Evolutionary conservation across 64 coral and sea anemone genomes (phyloP).

Genomic region (Dendronephthya gigantea): DNA sequence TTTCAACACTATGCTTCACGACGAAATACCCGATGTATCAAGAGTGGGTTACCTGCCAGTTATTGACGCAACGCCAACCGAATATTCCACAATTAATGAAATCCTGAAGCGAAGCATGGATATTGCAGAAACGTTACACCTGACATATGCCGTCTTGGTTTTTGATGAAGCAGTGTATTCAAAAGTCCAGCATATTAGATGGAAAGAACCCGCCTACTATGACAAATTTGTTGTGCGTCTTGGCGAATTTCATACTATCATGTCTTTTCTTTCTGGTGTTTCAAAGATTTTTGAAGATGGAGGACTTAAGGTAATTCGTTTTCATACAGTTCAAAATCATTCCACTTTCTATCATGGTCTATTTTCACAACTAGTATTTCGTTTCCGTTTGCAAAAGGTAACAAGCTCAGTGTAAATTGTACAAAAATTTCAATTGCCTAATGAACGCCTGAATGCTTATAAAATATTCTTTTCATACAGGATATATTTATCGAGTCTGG

Average conservation of each 20-base stretch:
- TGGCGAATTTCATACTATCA: neutral
- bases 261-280: neutral
- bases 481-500: conserved; percentile 43
- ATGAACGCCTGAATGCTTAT: neutral
- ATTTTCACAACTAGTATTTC: no score
- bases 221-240: neutral
- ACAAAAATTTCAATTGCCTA: neutral
- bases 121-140: neutral
- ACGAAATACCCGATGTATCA: neutral
- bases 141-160: neutral
- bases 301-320: neutral
- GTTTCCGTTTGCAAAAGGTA: no score
- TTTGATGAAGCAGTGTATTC: conserved; percentile 2
- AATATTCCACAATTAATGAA: neutral
- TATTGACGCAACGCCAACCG: conserved; percentile 7
- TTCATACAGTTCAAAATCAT: no score
- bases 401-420: no score
- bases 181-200: neutral
- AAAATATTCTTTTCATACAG: neutral
- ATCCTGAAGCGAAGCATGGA: neutral
- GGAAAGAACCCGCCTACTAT: neutral
- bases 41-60: conserved; percentile 5
- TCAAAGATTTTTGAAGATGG: neutral
- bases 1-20: neutral
- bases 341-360: no score